These are phyloP conservation scores for Thamnaconus septentrionalis DNA, from an alignment of 2,113 vertebrate species.

Conservation along the genomic window DNA sequence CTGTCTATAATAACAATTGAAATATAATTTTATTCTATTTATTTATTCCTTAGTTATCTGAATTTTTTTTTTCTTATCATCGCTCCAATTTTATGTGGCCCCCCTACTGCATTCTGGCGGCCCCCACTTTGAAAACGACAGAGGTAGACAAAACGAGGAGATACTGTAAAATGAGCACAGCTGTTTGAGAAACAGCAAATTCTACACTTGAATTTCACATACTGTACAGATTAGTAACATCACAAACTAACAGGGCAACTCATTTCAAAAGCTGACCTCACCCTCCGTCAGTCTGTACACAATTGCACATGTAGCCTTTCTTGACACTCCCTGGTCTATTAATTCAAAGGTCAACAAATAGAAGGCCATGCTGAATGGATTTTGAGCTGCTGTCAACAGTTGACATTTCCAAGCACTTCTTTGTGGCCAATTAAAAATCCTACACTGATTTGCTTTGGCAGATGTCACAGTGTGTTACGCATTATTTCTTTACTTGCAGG, in stretches of 20 bases:
- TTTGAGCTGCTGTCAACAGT: slow-evolving; percentile 12
- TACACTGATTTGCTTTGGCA: slow-evolving; percentile 1
- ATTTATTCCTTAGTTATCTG: too few relatives aligned
- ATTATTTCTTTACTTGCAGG: slow-evolving; percentile 3
- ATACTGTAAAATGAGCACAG: neutral
- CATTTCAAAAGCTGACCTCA: neutral
- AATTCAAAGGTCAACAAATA: slow-evolving; percentile 36
- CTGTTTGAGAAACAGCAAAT: neutral
- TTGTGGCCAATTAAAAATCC: slow-evolving; percentile 19
- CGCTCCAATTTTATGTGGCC: too few relatives aligned
- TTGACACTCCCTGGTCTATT: slow-evolving; percentile 5
- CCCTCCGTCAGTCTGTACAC: neutral
- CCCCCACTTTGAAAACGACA: slow-evolving; percentile 16
- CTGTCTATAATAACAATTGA: too few relatives aligned
- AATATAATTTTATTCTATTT: too few relatives aligned
- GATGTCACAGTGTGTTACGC: neutral
- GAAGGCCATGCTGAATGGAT: slow-evolving; percentile 5
- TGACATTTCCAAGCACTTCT: slow-evolving; percentile 27
- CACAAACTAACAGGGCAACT: neutral
- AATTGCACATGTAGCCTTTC: neutral
- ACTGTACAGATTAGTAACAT: neutral
- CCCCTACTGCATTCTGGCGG: slow-evolving; percentile 3
- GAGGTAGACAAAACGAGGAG: neutral
- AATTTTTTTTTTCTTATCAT: too few relatives aligned
- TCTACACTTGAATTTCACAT: neutral